A percentile compares a stretch with the other conserved stretches of the same genome.
These are phyloP conservation scores for Steatocranus sp. DNA, from an alignment of 2,797 vertebrate species.

Conservation along the genomic window DNA sequence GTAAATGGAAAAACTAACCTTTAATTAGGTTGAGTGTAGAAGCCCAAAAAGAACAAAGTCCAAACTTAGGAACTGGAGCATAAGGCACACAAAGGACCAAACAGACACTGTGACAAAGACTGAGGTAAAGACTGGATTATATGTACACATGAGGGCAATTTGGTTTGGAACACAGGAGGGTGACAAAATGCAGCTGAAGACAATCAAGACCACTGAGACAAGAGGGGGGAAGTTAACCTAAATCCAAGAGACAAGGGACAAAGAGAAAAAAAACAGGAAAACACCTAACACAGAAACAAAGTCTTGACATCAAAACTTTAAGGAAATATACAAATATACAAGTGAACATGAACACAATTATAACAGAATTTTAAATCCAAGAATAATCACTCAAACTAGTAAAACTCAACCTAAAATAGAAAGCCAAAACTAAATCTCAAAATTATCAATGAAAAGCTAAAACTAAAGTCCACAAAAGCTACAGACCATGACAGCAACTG, in stretches of 20 bases:
- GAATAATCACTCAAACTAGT: background rate
- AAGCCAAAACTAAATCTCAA: background rate
- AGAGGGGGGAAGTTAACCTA: background rate
- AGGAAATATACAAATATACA: background rate
- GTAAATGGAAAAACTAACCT: background rate
- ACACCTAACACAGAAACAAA: background rate
- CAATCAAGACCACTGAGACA: background rate
- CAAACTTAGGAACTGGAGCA: background rate
- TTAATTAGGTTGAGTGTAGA: background rate
- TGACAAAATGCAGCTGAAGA: background rate
- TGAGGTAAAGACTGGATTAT: background rate
- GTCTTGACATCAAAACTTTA: background rate
- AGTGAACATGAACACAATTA: background rate
- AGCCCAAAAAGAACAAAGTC: background rate
- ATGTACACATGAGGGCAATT: background rate
- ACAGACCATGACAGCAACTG: background rate
- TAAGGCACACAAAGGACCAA: background rate
- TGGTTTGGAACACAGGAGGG: background rate
- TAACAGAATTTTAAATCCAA: background rate
- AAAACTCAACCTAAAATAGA: background rate
- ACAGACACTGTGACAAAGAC: background rate
- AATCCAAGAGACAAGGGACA: background rate
- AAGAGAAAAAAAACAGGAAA: background rate
- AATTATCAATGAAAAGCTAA: background rate
- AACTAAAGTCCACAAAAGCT: background rate